Percentiles rank a stretch among this genome's conserved stretches.
Evolutionary conservation across 2,888 invertebrate species (phyloP).

Genomic region (Drosophila mimetica): DNA sequence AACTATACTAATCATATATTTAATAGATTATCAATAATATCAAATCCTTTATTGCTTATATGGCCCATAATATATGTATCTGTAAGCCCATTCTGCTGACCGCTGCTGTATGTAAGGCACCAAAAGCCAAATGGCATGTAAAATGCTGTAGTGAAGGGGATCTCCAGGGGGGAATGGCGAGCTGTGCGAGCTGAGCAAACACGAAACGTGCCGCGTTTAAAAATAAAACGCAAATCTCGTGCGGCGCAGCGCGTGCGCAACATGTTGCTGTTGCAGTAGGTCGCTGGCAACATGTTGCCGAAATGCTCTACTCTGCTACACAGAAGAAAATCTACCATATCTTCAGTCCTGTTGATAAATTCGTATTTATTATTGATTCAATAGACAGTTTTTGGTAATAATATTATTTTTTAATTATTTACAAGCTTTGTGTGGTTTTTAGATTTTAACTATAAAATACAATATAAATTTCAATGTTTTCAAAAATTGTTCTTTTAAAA

Average conservation of each 20-base stretch:
- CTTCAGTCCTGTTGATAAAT: no score
- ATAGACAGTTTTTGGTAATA: no score
- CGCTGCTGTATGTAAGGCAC: slow-evolving; percentile 45
- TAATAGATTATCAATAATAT: no score
- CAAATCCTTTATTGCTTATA: background rate
- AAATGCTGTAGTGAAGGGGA: slow-evolving; percentile 21
- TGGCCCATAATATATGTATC: background rate
- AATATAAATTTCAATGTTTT: no score
- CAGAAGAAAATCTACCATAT: background rate
- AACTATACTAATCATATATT: no score
- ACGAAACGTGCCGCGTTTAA: slow-evolving; percentile 73
- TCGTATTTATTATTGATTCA: no score
- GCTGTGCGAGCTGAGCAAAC: slow-evolving; percentile 46
- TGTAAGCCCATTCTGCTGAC: background rate
- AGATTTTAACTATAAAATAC: no score
- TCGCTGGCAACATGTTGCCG: slow-evolving; percentile 41
- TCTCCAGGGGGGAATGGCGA: slow-evolving; percentile 15
- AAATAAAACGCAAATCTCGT: slow-evolving; percentile 74
- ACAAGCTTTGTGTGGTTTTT: no score
- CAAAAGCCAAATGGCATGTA: slow-evolving; percentile 58
- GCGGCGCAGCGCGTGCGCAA: slow-evolving; percentile 58
- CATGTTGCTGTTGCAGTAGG: slow-evolving; percentile 30
- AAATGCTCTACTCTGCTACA: slow-evolving; percentile 6
- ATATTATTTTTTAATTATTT: background rate
- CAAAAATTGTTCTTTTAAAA: no score